Evolutionary conservation across 2,888 invertebrate genomes (phyloP).

Genomic region (Scelioninae gen. 2): DNA sequence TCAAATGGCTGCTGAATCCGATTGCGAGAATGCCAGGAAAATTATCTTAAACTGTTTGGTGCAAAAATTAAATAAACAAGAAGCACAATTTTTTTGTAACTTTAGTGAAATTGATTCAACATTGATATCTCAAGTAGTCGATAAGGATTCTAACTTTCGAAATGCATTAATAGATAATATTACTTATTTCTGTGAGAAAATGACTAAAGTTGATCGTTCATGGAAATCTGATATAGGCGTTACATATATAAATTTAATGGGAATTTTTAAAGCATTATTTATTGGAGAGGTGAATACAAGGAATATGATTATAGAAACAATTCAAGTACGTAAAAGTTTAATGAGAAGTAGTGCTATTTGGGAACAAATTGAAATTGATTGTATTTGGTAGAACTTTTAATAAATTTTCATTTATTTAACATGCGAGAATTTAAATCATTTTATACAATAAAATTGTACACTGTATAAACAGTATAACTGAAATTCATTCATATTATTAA

Average conservation of each 20-base stretch:
- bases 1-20: slow-evolving; percentile 65
- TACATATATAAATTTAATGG: slow-evolving; percentile 76
- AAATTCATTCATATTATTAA: no score
- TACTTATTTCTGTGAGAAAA: slow-evolving; percentile 75
- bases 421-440: no score
- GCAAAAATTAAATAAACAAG: slow-evolving; percentile 62
- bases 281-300: slow-evolving; percentile 72
- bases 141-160: slow-evolving; percentile 71
- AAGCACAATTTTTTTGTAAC: slow-evolving; percentile 66
- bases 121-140: slow-evolving; percentile 67
- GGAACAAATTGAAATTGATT: slow-evolving; percentile 68
- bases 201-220: slow-evolving; percentile 69
- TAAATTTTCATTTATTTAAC: no score
- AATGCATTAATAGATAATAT: slow-evolving; percentile 75
- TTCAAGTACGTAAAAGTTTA: slow-evolving; percentile 75
- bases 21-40: slow-evolving; percentile 59
- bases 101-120: slow-evolving; percentile 70
- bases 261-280: slow-evolving; percentile 75
- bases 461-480: no score
- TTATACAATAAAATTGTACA: no score
- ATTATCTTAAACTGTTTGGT: slow-evolving; percentile 65
- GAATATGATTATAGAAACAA: slow-evolving; percentile 74
- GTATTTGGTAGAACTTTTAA: slow-evolving; percentile 61
- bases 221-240: slow-evolving; percentile 76
- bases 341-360: slow-evolving; percentile 65